These are phyloP conservation scores for Poeciliopsis presidionis DNA, from an alignment of 2,797 vertebrate species.

Conservation along the genomic window DNA sequence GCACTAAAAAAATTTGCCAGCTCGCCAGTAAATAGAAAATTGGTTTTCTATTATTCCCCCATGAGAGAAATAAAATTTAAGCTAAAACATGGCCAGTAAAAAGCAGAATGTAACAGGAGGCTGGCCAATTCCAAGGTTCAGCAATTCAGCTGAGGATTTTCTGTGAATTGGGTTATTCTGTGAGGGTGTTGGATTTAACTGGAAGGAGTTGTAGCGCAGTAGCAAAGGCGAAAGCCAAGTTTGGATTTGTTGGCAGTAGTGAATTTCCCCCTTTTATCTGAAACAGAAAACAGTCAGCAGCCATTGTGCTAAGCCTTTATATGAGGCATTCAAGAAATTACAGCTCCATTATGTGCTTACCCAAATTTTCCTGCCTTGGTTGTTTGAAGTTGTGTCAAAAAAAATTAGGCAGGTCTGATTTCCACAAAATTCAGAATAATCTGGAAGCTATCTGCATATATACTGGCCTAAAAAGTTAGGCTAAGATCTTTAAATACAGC, in stretches of 20 bases:
- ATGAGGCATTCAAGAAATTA: constrained; percentile 54
- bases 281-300: constrained; percentile 37
- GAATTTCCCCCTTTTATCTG: constrained; percentile 55
- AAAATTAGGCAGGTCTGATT: background rate
- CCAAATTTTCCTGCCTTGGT: constrained; percentile 27
- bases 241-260: constrained; percentile 55
- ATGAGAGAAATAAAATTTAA: constrained; percentile 56
- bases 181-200: constrained; percentile 62
- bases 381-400: constrained; percentile 21
- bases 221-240: constrained; percentile 56
- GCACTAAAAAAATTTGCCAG: constrained; percentile 41
- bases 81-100: constrained; percentile 48
- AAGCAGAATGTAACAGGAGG: constrained; percentile 51
- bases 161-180: constrained; percentile 65
- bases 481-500: background rate
- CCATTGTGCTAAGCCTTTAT: constrained; percentile 54
- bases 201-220: constrained; percentile 54
- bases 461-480: background rate
- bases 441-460: background rate
- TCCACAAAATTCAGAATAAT: constrained; percentile 15
- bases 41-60: constrained; percentile 43
- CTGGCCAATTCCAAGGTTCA: constrained; percentile 61
- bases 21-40: constrained; percentile 47
- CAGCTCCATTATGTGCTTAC: constrained; percentile 38
- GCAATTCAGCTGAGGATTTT: constrained; percentile 69